Evolutionary conservation across 2,888 invertebrate species (phyloP), one percentile per base, ranked within the genome.

Genomic region (Vanessa cardui): DNA sequence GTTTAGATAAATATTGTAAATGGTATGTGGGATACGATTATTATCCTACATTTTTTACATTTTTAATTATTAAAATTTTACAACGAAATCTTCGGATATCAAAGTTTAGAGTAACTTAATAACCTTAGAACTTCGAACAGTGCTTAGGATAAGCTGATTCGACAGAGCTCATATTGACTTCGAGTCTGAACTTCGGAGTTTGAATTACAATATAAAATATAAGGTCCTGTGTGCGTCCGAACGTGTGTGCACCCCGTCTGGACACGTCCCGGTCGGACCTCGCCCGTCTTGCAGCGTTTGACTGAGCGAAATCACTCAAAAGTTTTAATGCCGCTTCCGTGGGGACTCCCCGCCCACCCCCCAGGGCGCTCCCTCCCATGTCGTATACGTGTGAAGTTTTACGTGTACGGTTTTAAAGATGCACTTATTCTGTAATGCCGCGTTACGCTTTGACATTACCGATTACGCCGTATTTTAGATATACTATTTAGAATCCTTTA

Each of bases 231-330:
- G n/a, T 26, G 26, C 5, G 62, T 74, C 70, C 66, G 62, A 71
- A 74, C 70, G 77, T 73, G 73, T 79, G 78, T 80, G 71, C 81
- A 80, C 78, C 76, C 61, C 56, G 59, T 64, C 69, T 72, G 75
- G 73, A 73, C 73, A 73, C 73, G 73, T 71, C 75, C 73, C 73
- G 73, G 75, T 81, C 81, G 83, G 86, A 85, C 87, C 81, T 79
- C 78, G 79, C 82, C 85, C 88, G 88, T 89, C 89, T 89, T 88
- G 86, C 87, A 83, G 84, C 88, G 88, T 89, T 89, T 89, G 90
- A 91, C 90, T 88, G 91, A 90, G 88, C 89, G 88, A 88, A 91
- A 91, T 91, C 91, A 91, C 90, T 91, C 91, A 90, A 91, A 91
- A 91, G 87, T 92, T 92, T 92, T 91, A 91, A 92, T 90, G 88